A percentile compares a stretch with the other conserved stretches of the same genome.
Conservation (phyloP, 1,140 invertebrate species). For the Papilio machaon region DNA sequence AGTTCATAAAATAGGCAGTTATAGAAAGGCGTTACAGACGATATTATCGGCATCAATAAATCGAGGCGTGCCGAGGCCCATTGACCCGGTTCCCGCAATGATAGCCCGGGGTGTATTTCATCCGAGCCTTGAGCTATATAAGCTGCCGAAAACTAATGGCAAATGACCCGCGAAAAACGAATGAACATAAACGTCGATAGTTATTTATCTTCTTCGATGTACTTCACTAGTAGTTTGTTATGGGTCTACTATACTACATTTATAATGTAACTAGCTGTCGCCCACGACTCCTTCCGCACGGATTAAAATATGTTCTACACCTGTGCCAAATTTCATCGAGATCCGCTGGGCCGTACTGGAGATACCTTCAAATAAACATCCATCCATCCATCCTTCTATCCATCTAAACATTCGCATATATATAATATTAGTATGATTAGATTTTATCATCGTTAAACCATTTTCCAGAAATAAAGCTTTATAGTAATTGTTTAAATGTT, state of each 20-base stretch:
- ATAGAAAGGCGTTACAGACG: slow-evolving; percentile 31
- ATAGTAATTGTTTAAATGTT: background rate
- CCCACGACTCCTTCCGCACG: too few relatives aligned
- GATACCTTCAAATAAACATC: too few relatives aligned
- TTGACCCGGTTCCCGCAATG: slow-evolving; percentile 62
- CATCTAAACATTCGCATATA: too few relatives aligned
- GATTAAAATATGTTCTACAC: too few relatives aligned
- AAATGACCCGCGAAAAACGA: slow-evolving; percentile 38
- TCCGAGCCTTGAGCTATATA: slow-evolving; percentile 39
- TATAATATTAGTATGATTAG: too few relatives aligned
- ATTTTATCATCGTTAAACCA: background rate
- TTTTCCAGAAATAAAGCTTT: background rate
- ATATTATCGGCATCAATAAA: slow-evolving; percentile 51
- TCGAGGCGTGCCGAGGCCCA: slow-evolving; percentile 58
- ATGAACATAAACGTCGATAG: slow-evolving; percentile 37
- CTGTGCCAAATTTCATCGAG: too few relatives aligned
- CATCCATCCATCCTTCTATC: too few relatives aligned
- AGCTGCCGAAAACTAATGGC: slow-evolving; percentile 37
- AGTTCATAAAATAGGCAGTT: background rate
- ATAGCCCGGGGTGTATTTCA: slow-evolving; percentile 55
- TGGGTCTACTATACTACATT: background rate
- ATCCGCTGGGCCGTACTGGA: too few relatives aligned
- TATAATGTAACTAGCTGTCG: background rate
- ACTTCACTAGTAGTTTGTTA: slow-evolving; percentile 22
- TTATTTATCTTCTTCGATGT: slow-evolving; percentile 26